Evolutionary conservation across 1,140 invertebrate species (phyloP), one percentile per base, ranked within the genome.

Genomic region (Pseudomyrmex cubaensis): DNA sequence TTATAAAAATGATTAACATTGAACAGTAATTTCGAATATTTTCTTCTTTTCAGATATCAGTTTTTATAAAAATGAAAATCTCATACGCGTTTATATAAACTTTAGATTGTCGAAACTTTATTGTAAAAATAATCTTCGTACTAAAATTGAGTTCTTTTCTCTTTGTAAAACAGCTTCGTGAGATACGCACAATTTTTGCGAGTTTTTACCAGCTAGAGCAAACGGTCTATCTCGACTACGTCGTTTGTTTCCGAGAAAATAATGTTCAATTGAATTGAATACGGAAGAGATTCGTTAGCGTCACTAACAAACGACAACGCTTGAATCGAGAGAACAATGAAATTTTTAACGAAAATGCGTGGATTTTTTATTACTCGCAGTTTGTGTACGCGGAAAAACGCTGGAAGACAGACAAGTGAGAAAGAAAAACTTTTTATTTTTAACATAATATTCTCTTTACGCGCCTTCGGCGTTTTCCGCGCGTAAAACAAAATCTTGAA

Each of bases 221-320:
- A 77, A 77, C 25, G 67, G 67, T 77, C 17, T 50, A 44, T 80
- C 12, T 80, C 44, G 76, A 59, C 46, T 70, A 66, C 10, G 54
- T 70, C 22, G 12, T 35, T 72, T 80, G 54, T 80, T 72, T 70
- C 44, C 20, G 20, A 12, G 12, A 72, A 80, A 80, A 80, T 70
- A 80, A 80, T 80, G 54, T 59, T 72, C n/a, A 22, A 72, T 72
- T 80, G 54, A 70, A 80, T 80, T 52, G 56, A 13, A 67, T 17
- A 7, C 22, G 20, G 44, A 50, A 44, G 46, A 50, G 56, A 72
- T 72, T 80, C 76, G 66, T 72, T 80, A 80, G 64, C 46, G 20
- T 48, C 20, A 12, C n/a, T 80, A 72, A 80, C 66, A 80, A 70
- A 70, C 54, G 17, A 78, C 35, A 56, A 46, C 22, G 44, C 20